Conservation (phyloP, 2,113 vertebrate species). For the Callorhinus ursinus region DNA sequence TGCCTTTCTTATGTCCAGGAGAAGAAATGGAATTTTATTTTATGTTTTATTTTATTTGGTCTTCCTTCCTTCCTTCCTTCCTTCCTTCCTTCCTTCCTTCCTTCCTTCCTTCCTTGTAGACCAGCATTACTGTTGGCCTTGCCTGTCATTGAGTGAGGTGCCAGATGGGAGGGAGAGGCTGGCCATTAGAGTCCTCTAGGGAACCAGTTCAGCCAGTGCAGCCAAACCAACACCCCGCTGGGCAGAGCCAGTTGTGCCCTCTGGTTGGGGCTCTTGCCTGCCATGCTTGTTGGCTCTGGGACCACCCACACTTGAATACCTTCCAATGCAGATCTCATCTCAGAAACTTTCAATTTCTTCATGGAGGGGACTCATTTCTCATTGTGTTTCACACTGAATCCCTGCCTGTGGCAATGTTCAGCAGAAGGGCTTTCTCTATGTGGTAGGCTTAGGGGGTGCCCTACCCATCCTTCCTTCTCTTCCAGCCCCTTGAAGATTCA, state of each 20-base stretch:
- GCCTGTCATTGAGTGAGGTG: not conserved
- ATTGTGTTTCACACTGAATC: not conserved
- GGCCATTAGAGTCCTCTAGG: not conserved
- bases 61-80: too few relatives aligned
- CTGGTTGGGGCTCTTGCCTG: accelerated
- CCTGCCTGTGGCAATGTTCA: accelerated
- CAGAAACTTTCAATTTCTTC: not conserved
- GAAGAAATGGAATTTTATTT: not conserved
- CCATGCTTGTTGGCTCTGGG: not conserved
- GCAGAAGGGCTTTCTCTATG: not conserved
- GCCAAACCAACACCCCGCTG: not conserved
- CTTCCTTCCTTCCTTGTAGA: too few relatives aligned
- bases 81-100: too few relatives aligned
- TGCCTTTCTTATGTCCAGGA: not conserved
- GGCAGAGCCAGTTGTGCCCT: too few relatives aligned
- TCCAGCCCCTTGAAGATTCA: not conserved
- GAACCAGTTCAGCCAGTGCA: not conserved
- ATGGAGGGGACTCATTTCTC: too few relatives aligned
- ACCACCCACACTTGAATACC: not conserved
- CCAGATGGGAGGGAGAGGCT: not conserved
- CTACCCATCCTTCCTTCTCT: not conserved
- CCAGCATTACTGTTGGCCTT: not conserved
- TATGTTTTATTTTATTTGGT: not conserved
- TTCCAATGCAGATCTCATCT: not conserved
- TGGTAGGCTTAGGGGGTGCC: not conserved